phyloP scores from a whole-genome alignment of 2,797 vertebrate species.

The Amphiprion clarkii region DNA sequence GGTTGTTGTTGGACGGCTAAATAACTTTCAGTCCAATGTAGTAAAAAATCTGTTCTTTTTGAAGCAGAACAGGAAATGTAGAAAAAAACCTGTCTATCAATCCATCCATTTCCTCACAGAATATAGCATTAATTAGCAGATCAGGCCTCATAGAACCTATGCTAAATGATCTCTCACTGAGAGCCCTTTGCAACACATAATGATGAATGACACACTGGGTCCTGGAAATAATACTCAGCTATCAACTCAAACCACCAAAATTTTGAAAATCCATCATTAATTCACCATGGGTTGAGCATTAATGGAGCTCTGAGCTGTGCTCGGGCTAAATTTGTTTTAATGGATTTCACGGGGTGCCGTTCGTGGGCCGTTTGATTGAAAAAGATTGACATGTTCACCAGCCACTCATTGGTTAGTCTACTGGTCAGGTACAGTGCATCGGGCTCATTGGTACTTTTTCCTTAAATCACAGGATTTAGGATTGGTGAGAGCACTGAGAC shows the following conservation, averaged over 20 bases:
- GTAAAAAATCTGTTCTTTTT: no score
- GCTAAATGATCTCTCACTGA: conserved; percentile 35
- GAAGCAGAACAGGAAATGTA: not conserved
- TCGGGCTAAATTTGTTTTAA: conserved; percentile 78
- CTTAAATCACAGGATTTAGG: not conserved
- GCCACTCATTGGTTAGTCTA: not conserved
- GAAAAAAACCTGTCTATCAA: not conserved
- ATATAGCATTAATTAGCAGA: not conserved
- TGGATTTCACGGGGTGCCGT: conserved; percentile 79
- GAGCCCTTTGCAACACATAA: conserved; percentile 58
- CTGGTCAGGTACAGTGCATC: not conserved
- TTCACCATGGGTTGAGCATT: conserved; percentile 58
- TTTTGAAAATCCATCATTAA: conserved; percentile 77
- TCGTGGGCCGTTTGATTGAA: conserved; percentile 72
- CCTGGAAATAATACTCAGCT: conserved; percentile 56
- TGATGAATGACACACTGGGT: conserved; percentile 66
- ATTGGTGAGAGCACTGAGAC: not conserved
- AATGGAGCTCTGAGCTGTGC: conserved; percentile 63
- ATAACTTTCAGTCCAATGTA: not conserved
- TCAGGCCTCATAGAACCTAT: not conserved
- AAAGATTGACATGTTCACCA: conserved; percentile 41
- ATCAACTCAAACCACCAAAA: conserved; percentile 66
- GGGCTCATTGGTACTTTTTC: not conserved
- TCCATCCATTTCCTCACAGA: no score
- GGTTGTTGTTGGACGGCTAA: not conserved